A percentile compares a stretch with the other conserved stretches of the same genome.
phyloP scores from a whole-genome alignment of 2,888 invertebrate genomes.

The Drosophila borborema region DNA sequence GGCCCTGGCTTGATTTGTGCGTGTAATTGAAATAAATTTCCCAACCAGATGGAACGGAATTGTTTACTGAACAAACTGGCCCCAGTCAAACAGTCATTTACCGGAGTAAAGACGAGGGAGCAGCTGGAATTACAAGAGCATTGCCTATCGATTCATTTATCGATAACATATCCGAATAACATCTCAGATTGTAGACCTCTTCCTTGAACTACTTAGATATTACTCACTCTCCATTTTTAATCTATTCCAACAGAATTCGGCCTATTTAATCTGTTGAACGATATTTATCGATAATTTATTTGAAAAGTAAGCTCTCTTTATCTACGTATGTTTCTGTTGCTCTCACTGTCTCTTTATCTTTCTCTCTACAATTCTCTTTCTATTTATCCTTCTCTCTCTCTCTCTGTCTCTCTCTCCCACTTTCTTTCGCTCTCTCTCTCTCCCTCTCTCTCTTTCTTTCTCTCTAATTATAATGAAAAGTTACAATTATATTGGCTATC shows the following conservation, averaged over 20 bases:
- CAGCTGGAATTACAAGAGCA: not conserved
- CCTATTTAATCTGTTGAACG: not conserved
- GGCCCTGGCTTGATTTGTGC: conserved; percentile 49
- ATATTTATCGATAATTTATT: not conserved
- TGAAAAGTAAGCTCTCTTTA: not conserved
- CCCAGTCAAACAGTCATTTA: not conserved
- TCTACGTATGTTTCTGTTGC: not conserved
- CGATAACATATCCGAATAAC: conserved; percentile 15
- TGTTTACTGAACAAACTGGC: conserved; percentile 29
- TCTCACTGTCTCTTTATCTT: not conserved
- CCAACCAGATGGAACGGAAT: conserved; percentile 17
- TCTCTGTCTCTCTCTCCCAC: too few species aligned
- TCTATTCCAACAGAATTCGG: not conserved
- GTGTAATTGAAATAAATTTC: conserved; percentile 56
- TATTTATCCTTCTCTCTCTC: not conserved
- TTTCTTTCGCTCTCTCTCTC: not conserved
- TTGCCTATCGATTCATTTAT: conserved; percentile 28
- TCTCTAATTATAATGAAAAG: not conserved
- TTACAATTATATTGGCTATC: not conserved
- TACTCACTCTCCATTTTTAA: too few species aligned
- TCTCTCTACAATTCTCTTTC: too few species aligned
- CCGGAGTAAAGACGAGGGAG: not conserved
- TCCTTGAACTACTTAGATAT: not conserved
- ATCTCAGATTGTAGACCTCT: conserved; percentile 22
- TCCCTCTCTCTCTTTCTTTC: not conserved